These are phyloP conservation scores for Rhinella marina DNA, from an alignment of 2,797 vertebrate species.

Conservation along the genomic window DNA sequence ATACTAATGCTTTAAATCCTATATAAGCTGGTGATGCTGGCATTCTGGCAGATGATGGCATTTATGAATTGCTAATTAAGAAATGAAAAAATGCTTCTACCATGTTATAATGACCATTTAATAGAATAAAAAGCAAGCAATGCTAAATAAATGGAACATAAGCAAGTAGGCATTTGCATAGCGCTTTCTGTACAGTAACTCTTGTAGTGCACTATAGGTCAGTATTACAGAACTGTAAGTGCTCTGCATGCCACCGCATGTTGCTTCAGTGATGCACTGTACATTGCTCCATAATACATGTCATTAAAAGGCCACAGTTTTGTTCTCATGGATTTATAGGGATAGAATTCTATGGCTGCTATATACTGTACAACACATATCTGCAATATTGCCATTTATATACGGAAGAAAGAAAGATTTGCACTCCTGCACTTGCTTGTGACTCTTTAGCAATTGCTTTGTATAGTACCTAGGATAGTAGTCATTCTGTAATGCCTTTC, in stretches of 20 bases:
- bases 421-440: too few relatives aligned
- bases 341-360: too few relatives aligned
- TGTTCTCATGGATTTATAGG: too few relatives aligned
- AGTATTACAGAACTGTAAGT: not conserved
- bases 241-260: not conserved
- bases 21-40: conserved; percentile 49
- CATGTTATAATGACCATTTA: not conserved
- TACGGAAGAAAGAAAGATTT: too few relatives aligned
- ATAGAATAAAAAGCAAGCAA: not conserved
- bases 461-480: too few relatives aligned
- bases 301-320: too few relatives aligned
- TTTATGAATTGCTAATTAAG: conserved; percentile 24
- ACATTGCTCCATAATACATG: not conserved
- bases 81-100: conserved; percentile 5
- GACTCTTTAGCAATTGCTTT: too few relatives aligned
- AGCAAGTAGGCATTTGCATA: not conserved
- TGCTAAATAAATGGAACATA: not conserved
- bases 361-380: too few relatives aligned
- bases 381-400: too few relatives aligned
- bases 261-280: not conserved
- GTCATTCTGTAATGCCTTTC: too few relatives aligned
- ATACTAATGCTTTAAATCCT: conserved; percentile 59
- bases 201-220: not conserved
- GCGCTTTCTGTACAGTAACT: not conserved
- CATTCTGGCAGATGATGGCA: conserved; percentile 24